A percentile compares a stretch with the other conserved stretches of the same genome.
Evolutionary conservation across 2,797 vertebrate species (phyloP).

Genomic region (Acropternis orthonyx): DNA sequence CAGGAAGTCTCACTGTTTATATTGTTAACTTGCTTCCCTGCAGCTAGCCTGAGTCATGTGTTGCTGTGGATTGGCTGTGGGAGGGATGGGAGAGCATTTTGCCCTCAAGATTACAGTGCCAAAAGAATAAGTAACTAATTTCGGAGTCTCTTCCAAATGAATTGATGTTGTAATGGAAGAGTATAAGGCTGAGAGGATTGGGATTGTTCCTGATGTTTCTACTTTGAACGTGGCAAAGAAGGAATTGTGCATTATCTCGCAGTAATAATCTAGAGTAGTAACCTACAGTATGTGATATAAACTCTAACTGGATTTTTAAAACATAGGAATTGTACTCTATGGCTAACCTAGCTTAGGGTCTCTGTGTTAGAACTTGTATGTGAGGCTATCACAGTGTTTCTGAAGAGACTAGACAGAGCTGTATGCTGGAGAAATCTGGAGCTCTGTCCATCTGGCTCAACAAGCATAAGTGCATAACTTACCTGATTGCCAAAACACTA

Average conservation of each 20-base stretch:
- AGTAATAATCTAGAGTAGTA: neutral
- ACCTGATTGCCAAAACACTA: neutral
- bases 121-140: neutral
- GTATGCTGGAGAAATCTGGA: neutral
- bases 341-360: neutral
- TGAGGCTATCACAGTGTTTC: neutral
- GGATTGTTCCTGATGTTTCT: neutral
- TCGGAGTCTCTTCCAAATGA: neutral
- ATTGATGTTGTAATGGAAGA: neutral
- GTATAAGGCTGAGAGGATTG: neutral
- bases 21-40: neutral
- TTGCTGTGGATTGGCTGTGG: neutral
- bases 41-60: neutral
- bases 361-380: neutral
- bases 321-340: neutral
- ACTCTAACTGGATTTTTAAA: neutral
- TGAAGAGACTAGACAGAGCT: neutral
- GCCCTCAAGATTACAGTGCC: neutral
- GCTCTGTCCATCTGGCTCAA: neutral
- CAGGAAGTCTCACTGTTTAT: neutral
- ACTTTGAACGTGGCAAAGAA: neutral
- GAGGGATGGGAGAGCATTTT: neutral
- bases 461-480: neutral
- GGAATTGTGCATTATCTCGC: neutral
- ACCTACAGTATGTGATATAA: neutral